phyloP scores from a whole-genome alignment of 1,140 invertebrate genomes.

The Leptonema lineaticorne region DNA sequence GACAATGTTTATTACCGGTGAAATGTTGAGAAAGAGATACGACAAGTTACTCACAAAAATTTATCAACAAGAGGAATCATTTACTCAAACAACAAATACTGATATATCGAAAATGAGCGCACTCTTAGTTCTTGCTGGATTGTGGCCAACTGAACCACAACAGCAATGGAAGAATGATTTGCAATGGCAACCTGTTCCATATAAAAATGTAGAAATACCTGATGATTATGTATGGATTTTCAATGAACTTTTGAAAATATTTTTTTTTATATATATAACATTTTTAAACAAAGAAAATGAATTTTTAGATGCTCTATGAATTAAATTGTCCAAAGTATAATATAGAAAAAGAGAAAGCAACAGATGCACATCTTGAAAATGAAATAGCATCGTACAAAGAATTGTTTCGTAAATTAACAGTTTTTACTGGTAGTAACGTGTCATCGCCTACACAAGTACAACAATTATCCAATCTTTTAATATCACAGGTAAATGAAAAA shows the following conservation, averaged over 20 bases:
- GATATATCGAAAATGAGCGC: slow-evolving; percentile 75
- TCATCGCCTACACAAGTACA: slow-evolving; percentile 49
- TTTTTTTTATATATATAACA: background rate
- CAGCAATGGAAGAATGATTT: slow-evolving; percentile 64
- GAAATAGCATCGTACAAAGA: slow-evolving; percentile 50
- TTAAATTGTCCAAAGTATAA: slow-evolving; percentile 53
- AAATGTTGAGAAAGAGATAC: slow-evolving; percentile 32
- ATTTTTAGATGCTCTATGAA: slow-evolving; percentile 52
- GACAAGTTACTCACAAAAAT: slow-evolving; percentile 32
- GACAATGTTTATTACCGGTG: slow-evolving; percentile 35
- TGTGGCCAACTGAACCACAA: slow-evolving; percentile 61
- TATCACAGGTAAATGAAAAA: slow-evolving; percentile 52
- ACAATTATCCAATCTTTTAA: slow-evolving; percentile 52
- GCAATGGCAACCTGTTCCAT: slow-evolving; percentile 69
- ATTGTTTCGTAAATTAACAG: slow-evolving; percentile 52
- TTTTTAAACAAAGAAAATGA: background rate
- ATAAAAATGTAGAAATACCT: slow-evolving; percentile 47
- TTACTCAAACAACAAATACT: slow-evolving; percentile 67
- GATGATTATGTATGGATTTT: slow-evolving; percentile 47
- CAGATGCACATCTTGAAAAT: slow-evolving; percentile 49
- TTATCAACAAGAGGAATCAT: slow-evolving; percentile 45
- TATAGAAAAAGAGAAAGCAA: slow-evolving; percentile 50
- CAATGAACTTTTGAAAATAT: background rate
- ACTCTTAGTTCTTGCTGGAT: slow-evolving; percentile 67
- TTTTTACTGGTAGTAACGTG: slow-evolving; percentile 52